phyloP scores from a whole-genome alignment of 53 echinoderm and acorn worm species.

The Holothuria leucospilota region DNA sequence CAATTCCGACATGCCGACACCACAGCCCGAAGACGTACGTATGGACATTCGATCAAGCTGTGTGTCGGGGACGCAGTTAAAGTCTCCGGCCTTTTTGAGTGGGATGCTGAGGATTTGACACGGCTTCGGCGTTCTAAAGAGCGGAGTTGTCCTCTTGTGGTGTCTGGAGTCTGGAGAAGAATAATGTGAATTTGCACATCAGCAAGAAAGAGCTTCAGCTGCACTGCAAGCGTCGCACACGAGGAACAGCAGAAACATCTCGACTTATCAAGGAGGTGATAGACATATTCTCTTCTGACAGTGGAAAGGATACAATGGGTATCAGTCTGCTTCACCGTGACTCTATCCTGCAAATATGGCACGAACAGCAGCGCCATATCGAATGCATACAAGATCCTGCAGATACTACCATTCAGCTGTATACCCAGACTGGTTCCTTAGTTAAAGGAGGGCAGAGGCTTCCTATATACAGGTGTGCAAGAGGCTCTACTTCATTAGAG shows the following conservation, averaged over 20 bases:
- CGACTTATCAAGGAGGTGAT: conserved; percentile 61
- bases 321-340: conserved; percentile 66
- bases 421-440: conserved; percentile 51
- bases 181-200: conserved; percentile 16
- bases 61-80: too few species aligned
- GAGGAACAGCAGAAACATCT: conserved; percentile 60
- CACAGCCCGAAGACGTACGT: too few species aligned
- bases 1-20: too few species aligned
- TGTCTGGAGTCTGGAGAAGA: conserved; percentile 10
- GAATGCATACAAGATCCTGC: conserved; percentile 68
- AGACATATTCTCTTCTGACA: conserved; percentile 52
- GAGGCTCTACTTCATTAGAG: conserved; percentile 70
- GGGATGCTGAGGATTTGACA: conserved; percentile 59
- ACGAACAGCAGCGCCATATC: conserved; percentile 63
- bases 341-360: conserved; percentile 58
- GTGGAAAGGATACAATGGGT: conserved; percentile 70
- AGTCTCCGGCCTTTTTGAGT: conserved; percentile 68
- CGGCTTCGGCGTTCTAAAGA: conserved; percentile 8
- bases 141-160: background rate
- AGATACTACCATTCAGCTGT: conserved; percentile 33
- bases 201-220: conserved; percentile 44
- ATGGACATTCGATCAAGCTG: too few species aligned
- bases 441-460: conserved; percentile 52
- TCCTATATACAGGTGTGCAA: conserved; percentile 64
- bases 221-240: conserved; percentile 55